Evolutionary conservation across 1,140 invertebrate species (phyloP), one percentile per base, ranked within the genome.

Genomic region (Colletes gigas): DNA sequence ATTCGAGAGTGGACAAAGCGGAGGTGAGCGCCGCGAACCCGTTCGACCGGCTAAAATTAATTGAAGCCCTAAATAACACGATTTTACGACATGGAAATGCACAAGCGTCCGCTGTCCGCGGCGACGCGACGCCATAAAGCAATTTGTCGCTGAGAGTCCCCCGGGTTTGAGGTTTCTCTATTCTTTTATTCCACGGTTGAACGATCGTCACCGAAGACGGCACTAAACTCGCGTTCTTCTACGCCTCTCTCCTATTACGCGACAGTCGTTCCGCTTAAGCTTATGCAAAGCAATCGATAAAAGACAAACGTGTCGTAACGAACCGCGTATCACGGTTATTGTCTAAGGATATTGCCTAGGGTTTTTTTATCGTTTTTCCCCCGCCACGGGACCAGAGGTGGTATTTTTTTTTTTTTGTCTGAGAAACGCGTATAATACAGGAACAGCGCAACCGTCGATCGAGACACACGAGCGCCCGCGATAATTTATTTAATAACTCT

Each of bases 1-100:
- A 47, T 47, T 47, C 44, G 9, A 9, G 44, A 8, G 44, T 5
- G 44, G 44, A 9, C 9, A 8, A n/a, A n/a, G 6, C 44, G 9
- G 44, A 9, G 44, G 21, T 0, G 54, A 14, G n/a, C 39, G 52
- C 3, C 44, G 63, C 21, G 47, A 63, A 79, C 78, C 69, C 62
- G 74, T 85, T 82, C 66, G 50, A 85, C 80, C 79, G 12, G 80
- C 72, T 85, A 74, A 87, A 87, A 89, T 89, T 89, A 89, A 87
- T 86, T 77, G 82, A 72, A 78, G 75, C 74, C 50, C 65, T 87
- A 84, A 87, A 86, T 86, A 78, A 88, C 65, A 57, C 15, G 66
- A 74, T 54, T 88, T 88, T 88, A 86, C 78, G 86, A 84, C 74
- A 78, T 39, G 84, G 47, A 78, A 76, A 87, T 81, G 81, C 78